A percentile compares a stretch with the other conserved stretches of the same genome.
Conservation (phyloP, 1,140 invertebrate genomes). For the Listronotus bonariensis region DNA sequence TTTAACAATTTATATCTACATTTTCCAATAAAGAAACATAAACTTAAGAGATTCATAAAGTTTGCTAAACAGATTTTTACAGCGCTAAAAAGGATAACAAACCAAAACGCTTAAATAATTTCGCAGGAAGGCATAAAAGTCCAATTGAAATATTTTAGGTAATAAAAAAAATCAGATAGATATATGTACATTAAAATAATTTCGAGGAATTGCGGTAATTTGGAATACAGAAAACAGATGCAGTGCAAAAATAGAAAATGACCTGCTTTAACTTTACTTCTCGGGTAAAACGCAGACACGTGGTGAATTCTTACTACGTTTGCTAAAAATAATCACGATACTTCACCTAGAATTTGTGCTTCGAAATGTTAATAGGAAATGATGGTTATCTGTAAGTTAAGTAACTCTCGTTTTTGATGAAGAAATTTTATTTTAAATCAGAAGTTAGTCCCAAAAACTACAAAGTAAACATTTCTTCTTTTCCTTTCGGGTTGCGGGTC, state of each 20-base stretch:
- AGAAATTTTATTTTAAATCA: no score
- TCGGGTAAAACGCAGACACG: slow-evolving; percentile 23
- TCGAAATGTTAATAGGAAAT: slow-evolving; percentile 20
- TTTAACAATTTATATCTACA: no score
- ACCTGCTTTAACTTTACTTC: slow-evolving; percentile 26
- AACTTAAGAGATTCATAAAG: no score
- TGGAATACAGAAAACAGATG: no score
- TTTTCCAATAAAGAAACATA: no score
- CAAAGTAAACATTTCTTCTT: no score
- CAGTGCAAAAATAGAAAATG: slow-evolving; percentile 31
- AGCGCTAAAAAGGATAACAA: background rate
- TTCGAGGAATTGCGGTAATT: slow-evolving; percentile 10
- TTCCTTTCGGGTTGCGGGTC: no score
- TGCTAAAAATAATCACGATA: slow-evolving; percentile 20
- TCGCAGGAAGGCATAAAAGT: no score
- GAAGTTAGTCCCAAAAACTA: no score
- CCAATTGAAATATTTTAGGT: no score
- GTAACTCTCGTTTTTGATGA: no score
- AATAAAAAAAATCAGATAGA: background rate
- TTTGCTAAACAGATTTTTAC: no score
- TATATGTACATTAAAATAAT: slow-evolving; percentile 2
- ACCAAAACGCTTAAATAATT: background rate
- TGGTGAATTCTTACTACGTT: slow-evolving; percentile 16
- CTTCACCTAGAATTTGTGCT: slow-evolving; percentile 21
- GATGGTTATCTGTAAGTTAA: background rate